Conservation (phyloP, 1,140 invertebrate species). For the Patella vulgata region DNA sequence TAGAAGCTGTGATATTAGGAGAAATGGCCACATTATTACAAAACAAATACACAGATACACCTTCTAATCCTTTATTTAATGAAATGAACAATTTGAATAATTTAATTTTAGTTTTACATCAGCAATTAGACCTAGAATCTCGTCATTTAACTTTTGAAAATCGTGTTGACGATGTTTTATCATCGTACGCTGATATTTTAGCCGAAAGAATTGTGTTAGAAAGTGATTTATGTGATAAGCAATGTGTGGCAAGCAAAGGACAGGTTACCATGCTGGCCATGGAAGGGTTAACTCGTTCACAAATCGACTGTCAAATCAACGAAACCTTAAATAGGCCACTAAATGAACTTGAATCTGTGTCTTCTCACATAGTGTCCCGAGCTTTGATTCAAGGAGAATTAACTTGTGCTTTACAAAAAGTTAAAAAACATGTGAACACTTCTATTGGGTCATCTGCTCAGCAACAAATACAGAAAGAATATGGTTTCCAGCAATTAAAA, state of each 20-base stretch:
- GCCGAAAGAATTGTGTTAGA: constrained; percentile 57
- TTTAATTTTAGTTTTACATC: constrained; percentile 45
- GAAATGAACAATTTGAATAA: constrained; percentile 51
- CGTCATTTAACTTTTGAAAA: constrained; percentile 40
- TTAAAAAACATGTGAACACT: constrained; percentile 40
- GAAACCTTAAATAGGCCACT: constrained; percentile 41
- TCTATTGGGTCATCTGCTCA: constrained; percentile 28
- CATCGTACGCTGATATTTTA: constrained; percentile 50
- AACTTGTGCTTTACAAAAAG: constrained; percentile 47
- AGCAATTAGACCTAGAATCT: constrained; percentile 44
- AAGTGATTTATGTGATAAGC: constrained; percentile 34
- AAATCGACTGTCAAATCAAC: constrained; percentile 51
- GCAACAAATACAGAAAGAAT: constrained; percentile 37
- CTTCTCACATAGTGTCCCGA: constrained; percentile 49
- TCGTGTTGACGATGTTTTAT: constrained; percentile 41
- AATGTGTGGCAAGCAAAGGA: constrained; percentile 26
- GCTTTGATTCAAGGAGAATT: constrained; percentile 57
- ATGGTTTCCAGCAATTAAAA: constrained; percentile 44
- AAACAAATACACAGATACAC: constrained; percentile 31
- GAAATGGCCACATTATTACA: constrained; percentile 59
- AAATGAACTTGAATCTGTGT: constrained; percentile 40
- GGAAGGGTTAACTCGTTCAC: constrained; percentile 53
- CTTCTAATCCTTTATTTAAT: constrained; percentile 40
- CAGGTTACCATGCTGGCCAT: constrained; percentile 49
- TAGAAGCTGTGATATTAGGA: constrained; percentile 57